Base-by-base conservation (phyloP, 2,113 vertebrate species). In the Hippopotamus amphibius region DNA sequence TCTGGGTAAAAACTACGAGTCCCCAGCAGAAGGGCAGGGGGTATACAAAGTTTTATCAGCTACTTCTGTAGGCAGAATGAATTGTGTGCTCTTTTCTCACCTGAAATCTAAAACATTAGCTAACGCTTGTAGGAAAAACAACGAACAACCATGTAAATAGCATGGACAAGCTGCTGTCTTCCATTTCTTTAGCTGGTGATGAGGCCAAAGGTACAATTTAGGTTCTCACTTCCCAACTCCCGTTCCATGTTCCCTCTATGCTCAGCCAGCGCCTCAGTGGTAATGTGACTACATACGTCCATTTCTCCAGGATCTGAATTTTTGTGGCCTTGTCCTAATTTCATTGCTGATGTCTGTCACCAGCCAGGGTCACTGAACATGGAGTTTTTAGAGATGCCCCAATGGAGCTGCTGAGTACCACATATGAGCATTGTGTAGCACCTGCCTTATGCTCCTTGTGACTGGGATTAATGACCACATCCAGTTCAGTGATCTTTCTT, bases 21-120 rank as follows among this genome's bases (percentile, higher is more conserved):
- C 21, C 10, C 11, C 0, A 0, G 22, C 21, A 71, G 12, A 71
- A 41, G 11, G n/a, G n/a, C n/a, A n/a, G n/a, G n/a, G n/a, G n/a
- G n/a, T n/a, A 41, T 8, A 71, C n/a, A 71, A 24, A 71, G 37
- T 6, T 24, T 24, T 21, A 41, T 41, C 1, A 41, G 37, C n/a
- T 24, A 37, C 22, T 71, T 71, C 19, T 71, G 37, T 41, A 21
- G 68, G 24, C 19, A 43, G 21, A 43, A 71, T 71, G 10, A 71
- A 71, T 41, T 41, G 68, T 41, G 19, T 41, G 68, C n/a, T 41
- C 19, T 43, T 41, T 41, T 71, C 5, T 33, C 68, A 37, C 68
- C 2, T 69, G 17, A 69, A n/a, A 9, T 69, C 66, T 69, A 16
- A 69, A 69, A 37, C n/a, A 69, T 5, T 10, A 69, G 66, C n/a